Percentiles rank a stretch among this genome's conserved stretches.
These are phyloP conservation scores for Redunca redunca DNA, from an alignment of 2,113 vertebrate genomes.

Conservation along the genomic window DNA sequence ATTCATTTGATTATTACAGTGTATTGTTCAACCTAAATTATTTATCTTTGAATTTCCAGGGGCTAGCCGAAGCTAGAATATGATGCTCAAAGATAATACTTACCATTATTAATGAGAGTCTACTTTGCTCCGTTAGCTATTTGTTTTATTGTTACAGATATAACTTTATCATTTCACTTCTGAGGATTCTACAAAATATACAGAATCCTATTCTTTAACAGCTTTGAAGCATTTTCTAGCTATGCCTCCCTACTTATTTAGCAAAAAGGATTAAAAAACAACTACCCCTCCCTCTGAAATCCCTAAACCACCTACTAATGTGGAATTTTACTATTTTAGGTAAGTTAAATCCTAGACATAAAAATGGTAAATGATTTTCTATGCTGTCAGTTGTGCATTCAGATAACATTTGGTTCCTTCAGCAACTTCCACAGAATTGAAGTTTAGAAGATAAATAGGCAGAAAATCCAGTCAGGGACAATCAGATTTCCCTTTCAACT, in stretches of 20 bases:
- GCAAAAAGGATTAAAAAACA: background rate
- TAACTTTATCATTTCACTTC: background rate
- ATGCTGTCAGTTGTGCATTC: conserved; percentile 2
- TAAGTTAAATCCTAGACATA: conserved; percentile 11
- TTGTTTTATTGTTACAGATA: background rate
- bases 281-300: background rate
- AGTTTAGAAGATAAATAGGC: conserved; percentile 13
- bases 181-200: background rate
- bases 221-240: background rate
- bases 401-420: background rate
- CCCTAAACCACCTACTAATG: background rate
- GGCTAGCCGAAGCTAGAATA: background rate
- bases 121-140: background rate
- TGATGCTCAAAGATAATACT: background rate
- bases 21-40: background rate
- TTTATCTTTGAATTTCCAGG: background rate
- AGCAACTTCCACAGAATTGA: background rate
- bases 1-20: background rate
- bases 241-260: background rate
- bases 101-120: background rate
- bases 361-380: conserved; percentile 44
- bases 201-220: background rate
- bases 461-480: background rate
- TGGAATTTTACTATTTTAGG: conserved; percentile 20
- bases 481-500: conserved; percentile 13